These are phyloP conservation scores for Tetropium fuscum DNA, from an alignment of 2,888 invertebrate species.

Conservation along the genomic window DNA sequence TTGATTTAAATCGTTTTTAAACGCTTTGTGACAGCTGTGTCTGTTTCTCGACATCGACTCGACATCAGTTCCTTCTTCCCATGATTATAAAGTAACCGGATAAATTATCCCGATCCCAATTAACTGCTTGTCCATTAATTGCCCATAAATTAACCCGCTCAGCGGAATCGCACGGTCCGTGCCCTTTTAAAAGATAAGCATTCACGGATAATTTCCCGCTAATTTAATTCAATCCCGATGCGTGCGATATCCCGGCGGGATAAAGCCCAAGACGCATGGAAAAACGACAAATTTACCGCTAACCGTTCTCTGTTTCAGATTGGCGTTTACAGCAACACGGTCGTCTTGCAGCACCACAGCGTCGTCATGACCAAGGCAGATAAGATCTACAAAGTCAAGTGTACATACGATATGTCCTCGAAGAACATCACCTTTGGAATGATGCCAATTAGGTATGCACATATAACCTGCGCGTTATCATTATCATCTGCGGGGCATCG, in stretches of 20 bases:
- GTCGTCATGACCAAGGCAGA: constrained; percentile 97
- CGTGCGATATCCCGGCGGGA: not conserved
- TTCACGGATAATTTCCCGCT: constrained; percentile 5
- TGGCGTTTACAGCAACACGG: constrained; percentile 94
- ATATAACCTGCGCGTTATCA: not conserved
- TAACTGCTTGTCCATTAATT: not conserved
- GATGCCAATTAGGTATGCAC: constrained; percentile 88
- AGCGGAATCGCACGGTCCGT: not conserved
- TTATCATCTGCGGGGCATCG: constrained; percentile 9
- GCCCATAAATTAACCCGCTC: not conserved
- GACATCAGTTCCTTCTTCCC: too few relatives aligned
- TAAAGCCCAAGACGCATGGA: not conserved
- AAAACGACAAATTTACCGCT: not conserved
- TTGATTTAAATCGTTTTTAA: too few relatives aligned
- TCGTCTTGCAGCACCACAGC: constrained; percentile 94
- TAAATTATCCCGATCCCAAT: too few relatives aligned
- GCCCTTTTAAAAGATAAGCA: not conserved
- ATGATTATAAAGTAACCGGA: too few relatives aligned
- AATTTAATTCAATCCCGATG: constrained; percentile 10
- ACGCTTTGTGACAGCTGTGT: too few relatives aligned
- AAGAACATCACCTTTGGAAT: constrained; percentile 97
- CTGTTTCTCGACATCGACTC: too few relatives aligned
- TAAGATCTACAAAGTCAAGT: constrained; percentile 96
- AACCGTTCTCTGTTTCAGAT: constrained; percentile 71
- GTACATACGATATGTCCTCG: constrained; percentile 96